These are phyloP conservation scores for Cnemophilus loriae DNA, from an alignment of 2,113 vertebrate species.

Conservation along the genomic window DNA sequence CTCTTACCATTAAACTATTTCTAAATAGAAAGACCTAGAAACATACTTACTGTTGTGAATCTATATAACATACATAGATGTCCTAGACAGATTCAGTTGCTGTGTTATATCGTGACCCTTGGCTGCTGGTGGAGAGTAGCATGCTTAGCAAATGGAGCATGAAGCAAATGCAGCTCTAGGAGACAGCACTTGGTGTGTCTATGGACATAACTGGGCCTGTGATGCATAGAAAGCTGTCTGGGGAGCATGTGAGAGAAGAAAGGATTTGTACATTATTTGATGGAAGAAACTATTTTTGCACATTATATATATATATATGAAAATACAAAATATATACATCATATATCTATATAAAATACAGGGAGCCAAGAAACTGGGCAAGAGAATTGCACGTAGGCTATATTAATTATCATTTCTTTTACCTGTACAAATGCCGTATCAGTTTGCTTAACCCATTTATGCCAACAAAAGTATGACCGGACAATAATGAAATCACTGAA, in stretches of 20 bases:
- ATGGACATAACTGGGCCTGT: not conserved
- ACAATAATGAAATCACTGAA: not conserved
- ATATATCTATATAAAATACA: not conserved
- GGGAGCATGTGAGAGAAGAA: not conserved
- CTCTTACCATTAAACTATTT: not conserved
- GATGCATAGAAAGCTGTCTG: not conserved
- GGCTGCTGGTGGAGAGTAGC: not conserved
- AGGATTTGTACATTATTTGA: not conserved
- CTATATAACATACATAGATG: not conserved
- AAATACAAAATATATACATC: not conserved
- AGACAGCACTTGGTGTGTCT: not conserved
- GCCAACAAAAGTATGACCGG: constrained; percentile 17
- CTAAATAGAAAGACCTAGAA: not conserved
- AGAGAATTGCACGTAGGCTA: not conserved
- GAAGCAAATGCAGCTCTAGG: not conserved
- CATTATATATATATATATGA: no score
- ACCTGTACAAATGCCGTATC: not conserved
- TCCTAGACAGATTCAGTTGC: not conserved
- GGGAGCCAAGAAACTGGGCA: not conserved
- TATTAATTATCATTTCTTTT: not conserved
- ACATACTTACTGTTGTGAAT: not conserved
- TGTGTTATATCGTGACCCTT: not conserved
- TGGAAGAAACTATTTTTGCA: not conserved
- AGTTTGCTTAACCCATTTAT: not conserved
- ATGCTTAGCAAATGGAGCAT: not conserved